These are phyloP conservation scores for Brachypalpus laphriformis DNA, from an alignment of 2,888 invertebrate genomes.

Conservation along the genomic window DNA sequence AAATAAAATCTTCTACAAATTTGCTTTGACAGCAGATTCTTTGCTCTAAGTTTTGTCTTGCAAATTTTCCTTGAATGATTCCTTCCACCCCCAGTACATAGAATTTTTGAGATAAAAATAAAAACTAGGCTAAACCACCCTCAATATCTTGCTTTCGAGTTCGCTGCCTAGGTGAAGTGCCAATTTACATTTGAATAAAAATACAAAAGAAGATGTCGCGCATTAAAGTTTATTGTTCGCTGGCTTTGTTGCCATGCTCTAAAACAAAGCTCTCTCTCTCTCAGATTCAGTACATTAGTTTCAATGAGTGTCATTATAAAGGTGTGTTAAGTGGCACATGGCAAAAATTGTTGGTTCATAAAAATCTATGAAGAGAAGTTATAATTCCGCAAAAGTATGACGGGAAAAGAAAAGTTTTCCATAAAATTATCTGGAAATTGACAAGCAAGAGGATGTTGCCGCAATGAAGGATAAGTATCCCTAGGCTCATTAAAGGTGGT, in stretches of 20 bases:
- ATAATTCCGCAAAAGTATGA: neutral
- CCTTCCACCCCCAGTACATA: neutral
- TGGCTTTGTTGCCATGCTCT: neutral
- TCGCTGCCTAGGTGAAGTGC: constrained; percentile 29
- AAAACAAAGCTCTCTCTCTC: neutral
- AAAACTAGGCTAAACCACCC: constrained; percentile 38
- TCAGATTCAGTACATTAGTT: constrained; percentile 23
- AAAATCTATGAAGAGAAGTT: neutral
- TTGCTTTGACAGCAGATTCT: neutral
- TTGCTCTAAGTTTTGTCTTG: constrained; percentile 15
- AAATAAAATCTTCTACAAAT: neutral
- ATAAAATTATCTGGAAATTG: neutral
- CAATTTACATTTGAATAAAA: constrained; percentile 49
- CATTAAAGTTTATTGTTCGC: constrained; percentile 41
- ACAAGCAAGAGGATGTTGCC: neutral
- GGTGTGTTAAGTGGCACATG: constrained; percentile 20
- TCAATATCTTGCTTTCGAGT: constrained; percentile 26
- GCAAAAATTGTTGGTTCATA: constrained; percentile 4
- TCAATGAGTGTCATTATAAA: constrained; percentile 28
- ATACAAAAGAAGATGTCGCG: constrained; percentile 4
- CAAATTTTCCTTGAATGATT: constrained; percentile 18
- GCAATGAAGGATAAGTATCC: neutral
- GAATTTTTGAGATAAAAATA: neutral
- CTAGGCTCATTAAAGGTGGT: neutral
- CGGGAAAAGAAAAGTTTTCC: neutral